phyloP scores from a whole-genome alignment of 2,888 invertebrate species.

The Venusia cambrica region DNA sequence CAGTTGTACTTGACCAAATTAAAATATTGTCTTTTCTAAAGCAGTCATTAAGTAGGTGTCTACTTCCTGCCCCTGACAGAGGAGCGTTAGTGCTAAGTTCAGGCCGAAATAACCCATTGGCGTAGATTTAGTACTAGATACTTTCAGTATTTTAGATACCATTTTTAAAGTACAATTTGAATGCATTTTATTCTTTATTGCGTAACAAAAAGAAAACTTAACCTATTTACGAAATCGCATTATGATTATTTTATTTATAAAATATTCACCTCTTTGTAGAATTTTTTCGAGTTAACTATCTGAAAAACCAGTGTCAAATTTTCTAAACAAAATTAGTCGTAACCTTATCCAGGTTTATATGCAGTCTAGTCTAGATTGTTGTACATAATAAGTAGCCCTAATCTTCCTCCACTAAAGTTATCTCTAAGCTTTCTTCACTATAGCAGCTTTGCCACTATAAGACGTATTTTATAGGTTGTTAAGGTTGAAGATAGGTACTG shows the following conservation, averaged over 20 bases:
- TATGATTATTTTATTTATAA: constrained; percentile 1
- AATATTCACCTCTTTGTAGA: constrained; percentile 3
- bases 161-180: too few species aligned
- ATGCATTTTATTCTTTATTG: too few species aligned
- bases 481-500: too few species aligned
- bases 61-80: constrained; percentile 1
- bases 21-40: too few species aligned
- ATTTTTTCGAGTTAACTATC: constrained; percentile 9
- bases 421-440: constrained; percentile 15
- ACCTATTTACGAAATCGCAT: too few species aligned
- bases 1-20: too few species aligned
- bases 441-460: constrained; percentile 21
- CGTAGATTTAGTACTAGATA: constrained; percentile 36
- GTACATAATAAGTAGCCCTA: constrained; percentile 22
- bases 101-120: constrained; percentile 64
- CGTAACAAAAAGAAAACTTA: too few species aligned
- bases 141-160: constrained; percentile 40
- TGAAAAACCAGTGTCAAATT: constrained; percentile 20
- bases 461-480: constrained; percentile 3
- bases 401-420: constrained; percentile 10
- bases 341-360: background rate
- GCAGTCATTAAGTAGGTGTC: background rate
- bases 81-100: constrained; percentile 22
- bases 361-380: constrained; percentile 23
- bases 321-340: constrained; percentile 7